A percentile compares a stretch with the other conserved stretches of the same genome.
Evolutionary conservation across 1,140 invertebrate genomes (phyloP).

Genomic region (Papilio polyxenes): DNA sequence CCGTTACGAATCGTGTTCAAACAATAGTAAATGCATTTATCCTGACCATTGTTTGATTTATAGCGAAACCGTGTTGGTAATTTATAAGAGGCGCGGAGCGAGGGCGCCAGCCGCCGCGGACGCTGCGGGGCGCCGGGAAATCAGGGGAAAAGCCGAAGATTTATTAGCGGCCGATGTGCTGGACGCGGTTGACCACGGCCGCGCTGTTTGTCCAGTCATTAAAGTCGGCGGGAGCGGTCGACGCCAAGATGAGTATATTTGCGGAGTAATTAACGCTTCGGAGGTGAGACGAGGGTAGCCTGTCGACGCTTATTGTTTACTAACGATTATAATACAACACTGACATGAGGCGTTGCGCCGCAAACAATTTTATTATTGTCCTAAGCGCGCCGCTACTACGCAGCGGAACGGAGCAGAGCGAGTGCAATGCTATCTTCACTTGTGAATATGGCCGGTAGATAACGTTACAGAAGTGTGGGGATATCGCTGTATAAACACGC

Average conservation of each 20-base stretch:
- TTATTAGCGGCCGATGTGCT: slow-evolving; percentile 66
- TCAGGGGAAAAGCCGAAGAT: slow-evolving; percentile 75
- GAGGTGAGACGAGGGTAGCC: slow-evolving; percentile 72
- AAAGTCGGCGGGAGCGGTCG: slow-evolving; percentile 63
- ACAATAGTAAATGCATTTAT: slow-evolving; percentile 79
- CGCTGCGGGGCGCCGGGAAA: slow-evolving; percentile 70
- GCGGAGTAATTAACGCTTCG: slow-evolving; percentile 74
- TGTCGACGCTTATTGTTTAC: slow-evolving; percentile 60
- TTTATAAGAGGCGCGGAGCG: slow-evolving; percentile 73
- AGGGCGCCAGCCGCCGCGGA: slow-evolving; percentile 60
- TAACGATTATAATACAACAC: slow-evolving; percentile 50
- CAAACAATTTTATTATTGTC: slow-evolving; percentile 28
- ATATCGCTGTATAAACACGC: slow-evolving; percentile 71
- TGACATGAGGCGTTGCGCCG: slow-evolving; percentile 40
- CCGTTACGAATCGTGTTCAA: slow-evolving; percentile 69
- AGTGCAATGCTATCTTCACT: slow-evolving; percentile 38
- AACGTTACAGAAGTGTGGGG: slow-evolving; percentile 65
- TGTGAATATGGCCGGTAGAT: slow-evolving; percentile 63
- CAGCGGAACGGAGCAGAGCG: slow-evolving; percentile 11
- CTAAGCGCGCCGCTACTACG: slow-evolving; percentile 14
- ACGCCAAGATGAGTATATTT: slow-evolving; percentile 56
- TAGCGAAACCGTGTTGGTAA: slow-evolving; percentile 75
- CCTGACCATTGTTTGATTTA: slow-evolving; percentile 75
- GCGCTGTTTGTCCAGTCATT: slow-evolving; percentile 76
- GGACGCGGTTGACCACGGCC: slow-evolving; percentile 65